Percentiles rank a stretch among this genome's conserved stretches.
These are phyloP conservation scores for Drosophila kepulauana DNA, from an alignment of 1,140 invertebrate genomes.

Conservation along the genomic window DNA sequence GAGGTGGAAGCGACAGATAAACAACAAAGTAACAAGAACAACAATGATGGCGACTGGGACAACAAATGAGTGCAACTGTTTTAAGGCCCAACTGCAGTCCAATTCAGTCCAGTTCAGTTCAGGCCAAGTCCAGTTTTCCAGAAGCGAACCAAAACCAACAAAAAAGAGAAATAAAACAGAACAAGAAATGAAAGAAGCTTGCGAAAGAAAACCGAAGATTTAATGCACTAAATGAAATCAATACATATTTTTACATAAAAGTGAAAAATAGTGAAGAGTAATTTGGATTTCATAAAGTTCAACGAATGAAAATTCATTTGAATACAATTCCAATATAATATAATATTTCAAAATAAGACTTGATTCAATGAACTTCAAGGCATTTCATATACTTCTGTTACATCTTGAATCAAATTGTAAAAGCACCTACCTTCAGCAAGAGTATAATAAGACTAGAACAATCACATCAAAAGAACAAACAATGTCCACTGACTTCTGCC, in stretches of 20 bases:
- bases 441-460: conserved; percentile 8
- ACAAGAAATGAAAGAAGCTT: conserved; percentile 17
- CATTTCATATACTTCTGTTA: too few species aligned
- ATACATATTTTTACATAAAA: background rate
- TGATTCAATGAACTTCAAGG: too few species aligned
- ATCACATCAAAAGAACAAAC: conserved; percentile 48
- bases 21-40: conserved; percentile 44
- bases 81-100: conserved; percentile 58
- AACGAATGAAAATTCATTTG: too few species aligned
- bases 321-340: too few species aligned
- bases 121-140: conserved; percentile 38
- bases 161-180: conserved; percentile 24
- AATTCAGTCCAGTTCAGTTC: conserved; percentile 27
- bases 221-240: background rate
- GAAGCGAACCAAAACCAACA: conserved; percentile 17
- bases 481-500: conserved; percentile 49
- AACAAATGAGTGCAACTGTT: conserved; percentile 82
- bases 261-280: background rate
- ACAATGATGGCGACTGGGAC: conserved; percentile 65
- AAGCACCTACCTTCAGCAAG: background rate
- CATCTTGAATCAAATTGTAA: too few species aligned
- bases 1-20: conserved; percentile 31
- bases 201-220: background rate
- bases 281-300: background rate
- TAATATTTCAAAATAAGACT: too few species aligned